Evolutionary conservation across 2,113 vertebrate genomes (phyloP), one percentile per base, ranked within the genome.

Genomic region (Dicerorhinus sumatrensis): DNA sequence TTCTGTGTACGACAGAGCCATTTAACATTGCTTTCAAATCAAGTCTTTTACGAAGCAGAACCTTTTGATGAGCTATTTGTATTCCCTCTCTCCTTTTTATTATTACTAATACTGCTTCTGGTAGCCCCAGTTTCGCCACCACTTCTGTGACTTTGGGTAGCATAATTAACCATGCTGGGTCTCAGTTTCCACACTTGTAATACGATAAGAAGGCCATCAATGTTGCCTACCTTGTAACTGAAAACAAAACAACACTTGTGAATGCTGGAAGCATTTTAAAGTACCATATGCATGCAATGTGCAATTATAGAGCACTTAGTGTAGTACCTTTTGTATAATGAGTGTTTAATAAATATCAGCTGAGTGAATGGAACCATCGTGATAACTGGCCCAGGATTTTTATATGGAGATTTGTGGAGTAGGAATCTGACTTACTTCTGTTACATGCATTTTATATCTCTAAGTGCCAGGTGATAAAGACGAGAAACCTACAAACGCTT

Each of bases 31-130:
- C 77, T 94, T 97, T 93, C 89, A 96, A 96, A 94, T 79, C 76
- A 94, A 90, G 87, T 87, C 85, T 76, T 96, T 95, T 96, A 96
- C 91, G 90, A 97, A 89, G 85, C 95, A 96, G 89, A 96, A 86
- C 69, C 48, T 67, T 88, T 91, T 93, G 62, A 94, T 93, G 72
- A 81, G 76, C 72, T 88, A 58, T 96, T 97, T 94, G 81, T 96
- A 29, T 73, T 90, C n/a, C 67, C 42, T 96, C 58, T 80, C 77
- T 80, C 54, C 13, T 93, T 88, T 96, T 69, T 85, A 96, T 93
- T 91, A 87, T 94, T 76, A 65, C 36, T 33, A 31, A 90, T 75
- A 72, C 39, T 75, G 69, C 80, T 65, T 86, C 60, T 63, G 27
- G 27, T 79, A 84, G 46, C 36, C 29, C 63, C 23, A 46, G 10